Evolutionary conservation across 2,888 invertebrate species (phyloP), one percentile per base, ranked within the genome.

Genomic region (Drosophila atripex): DNA sequence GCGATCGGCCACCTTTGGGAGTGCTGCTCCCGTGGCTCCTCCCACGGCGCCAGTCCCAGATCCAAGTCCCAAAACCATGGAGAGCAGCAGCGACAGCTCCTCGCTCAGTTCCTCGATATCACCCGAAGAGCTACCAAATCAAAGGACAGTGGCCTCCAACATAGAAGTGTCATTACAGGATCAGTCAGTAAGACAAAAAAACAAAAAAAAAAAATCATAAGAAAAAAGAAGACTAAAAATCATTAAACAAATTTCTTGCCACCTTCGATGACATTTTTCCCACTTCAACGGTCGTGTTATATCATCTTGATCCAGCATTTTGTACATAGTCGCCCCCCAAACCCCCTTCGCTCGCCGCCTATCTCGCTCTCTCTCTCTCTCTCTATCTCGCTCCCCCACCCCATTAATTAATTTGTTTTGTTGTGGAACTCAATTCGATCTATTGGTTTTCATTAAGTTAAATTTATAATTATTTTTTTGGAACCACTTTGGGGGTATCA

Each of bases 1-100:
- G 89, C 90, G 88, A 32, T 79, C 90, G 12, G 89, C 88, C 28
- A 86, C 89, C 28, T 90, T 90, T 54, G 86, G 82, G 28, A 82
- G 86, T 54, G 85, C 89, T 16, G 75, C 88, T 11, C 82, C 88
- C 11, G 73, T 86, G 25, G 76, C 47, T 18, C 55, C 35, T n/a
- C 32, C 32, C 25, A 5, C 16, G 21, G 21, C 21, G 12, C 59
- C 70, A 56, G 35, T 52, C 68, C 43, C 70, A 21, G 60, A 74
- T 53, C 41, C 73, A 68, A 47, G 65, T 76, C 47, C 68, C 69
- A 38, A 68, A 60, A 47, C 57, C 76, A 52, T 60, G 66, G 18
- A 68, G 73, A 54, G 71, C 74, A 51, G 60, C 60, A 63, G 68
- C 53, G 80, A 45, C 38, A 86, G 79, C 39, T 41, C 79, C 47